Evolutionary conservation across 2,888 invertebrate species (phyloP), one percentile per base, ranked within the genome.

Genomic region (Acronicta psi): DNA sequence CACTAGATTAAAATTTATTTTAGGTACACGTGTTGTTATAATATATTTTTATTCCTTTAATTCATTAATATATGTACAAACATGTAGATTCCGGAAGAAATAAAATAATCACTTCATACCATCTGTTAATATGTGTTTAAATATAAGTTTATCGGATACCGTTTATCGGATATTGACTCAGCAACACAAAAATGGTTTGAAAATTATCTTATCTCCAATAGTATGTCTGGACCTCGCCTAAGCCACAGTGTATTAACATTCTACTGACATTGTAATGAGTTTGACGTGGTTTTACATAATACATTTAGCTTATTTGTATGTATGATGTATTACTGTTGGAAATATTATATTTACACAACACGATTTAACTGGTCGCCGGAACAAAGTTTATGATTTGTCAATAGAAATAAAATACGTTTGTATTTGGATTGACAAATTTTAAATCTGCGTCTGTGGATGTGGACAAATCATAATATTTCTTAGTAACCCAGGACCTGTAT

Each of bases 241-340:
- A 43, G 16, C 8, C 14, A 25, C 25, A 16, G 11, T 17, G 44
- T 42, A 31, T 40, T 34, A 34, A 14, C 5, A 11, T 17, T 13
- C 44, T 17, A 18, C 17, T 44, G 11, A 31, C 17, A 44, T 31
- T 34, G 16, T 44, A 44, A 44, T 20, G 36, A 46, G 36, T 20
- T 46, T n/a, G 18, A 20, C 41, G 41, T 41, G 18, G 41, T 41
- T 41, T 46, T 36, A 46, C 36, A 36, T 36, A 46, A 36, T 9
- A 45, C 13, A 25, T 25, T 34, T 46, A 10, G 20, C 36, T 8
- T 46, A 18, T 29, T 17, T 10, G 5, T 34, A 34, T n/a, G 34
- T 34, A 34, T 31, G 31, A 10, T 14, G 25, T 16, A 16, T 14
- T 14, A n/a, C 10, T 17, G 43, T 7, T 25, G 18, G 18, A 38